Percentiles rank a stretch among this genome's conserved stretches.
Evolutionary conservation across 2,797 vertebrate genomes (phyloP).

Genomic region (Molossus molossus): DNA sequence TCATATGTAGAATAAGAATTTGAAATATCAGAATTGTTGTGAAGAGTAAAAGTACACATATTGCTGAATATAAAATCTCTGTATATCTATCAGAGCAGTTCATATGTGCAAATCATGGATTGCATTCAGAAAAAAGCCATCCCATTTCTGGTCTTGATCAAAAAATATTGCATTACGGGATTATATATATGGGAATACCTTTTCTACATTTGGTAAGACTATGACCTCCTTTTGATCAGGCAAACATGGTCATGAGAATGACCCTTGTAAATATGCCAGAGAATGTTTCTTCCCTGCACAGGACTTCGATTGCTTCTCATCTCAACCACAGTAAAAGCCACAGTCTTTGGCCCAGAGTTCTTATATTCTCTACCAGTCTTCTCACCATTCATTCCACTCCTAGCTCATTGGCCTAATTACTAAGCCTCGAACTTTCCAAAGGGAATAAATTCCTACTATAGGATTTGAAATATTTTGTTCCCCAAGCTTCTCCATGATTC

Average conservation of each 20-base stretch:
- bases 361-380: neutral
- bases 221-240: neutral
- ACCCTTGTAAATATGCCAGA: neutral
- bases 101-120: neutral
- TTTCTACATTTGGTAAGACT: neutral
- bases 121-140: neutral
- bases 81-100: constrained; percentile 4
- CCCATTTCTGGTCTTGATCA: constrained; percentile 38
- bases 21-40: neutral
- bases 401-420: neutral
- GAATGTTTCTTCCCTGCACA: neutral
- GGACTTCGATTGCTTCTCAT: neutral
- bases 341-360: fast-evolving
- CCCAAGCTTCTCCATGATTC: neutral
- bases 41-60: constrained; percentile 4
- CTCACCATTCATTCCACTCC: neutral
- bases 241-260: neutral
- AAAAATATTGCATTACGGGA: neutral
- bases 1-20: neutral
- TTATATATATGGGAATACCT: neutral
- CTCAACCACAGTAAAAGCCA: neutral
- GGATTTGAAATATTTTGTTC: neutral
- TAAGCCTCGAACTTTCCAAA: neutral
- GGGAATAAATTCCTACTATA: neutral
- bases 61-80: neutral